Base-by-base conservation (phyloP, 2,113 vertebrate species). In the Macrotus californicus region DNA sequence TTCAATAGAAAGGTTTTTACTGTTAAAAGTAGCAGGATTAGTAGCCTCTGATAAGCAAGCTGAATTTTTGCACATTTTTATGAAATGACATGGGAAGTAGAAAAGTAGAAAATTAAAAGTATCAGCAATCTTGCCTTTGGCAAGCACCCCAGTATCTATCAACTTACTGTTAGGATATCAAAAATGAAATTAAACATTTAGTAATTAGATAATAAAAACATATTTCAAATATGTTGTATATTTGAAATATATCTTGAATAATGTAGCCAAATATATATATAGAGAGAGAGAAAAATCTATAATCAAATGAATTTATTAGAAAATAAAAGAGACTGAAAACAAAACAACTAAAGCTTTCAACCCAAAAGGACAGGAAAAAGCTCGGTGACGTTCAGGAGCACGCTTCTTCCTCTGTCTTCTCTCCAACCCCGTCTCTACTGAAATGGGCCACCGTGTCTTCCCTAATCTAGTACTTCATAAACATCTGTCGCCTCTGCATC, bases 291-390 rank as follows among this genome's bases (percentile, higher is more conserved):
- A 84, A 82, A 82, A 84, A n/a, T 22, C 14, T 72, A 59, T 2
- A 95, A 36, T 0, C 13, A 54, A 96, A 56, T 56, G 1, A 72
- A 92, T 64, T 69, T 82, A 79, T 46, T 82, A n/a, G 39, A 76
- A 97, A 94, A 87, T 69, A 73, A 94, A 87, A 96, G 26, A 94
- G n/a, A 86, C 26, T 64, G 3, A 75, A 95, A 90, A 84, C 16
- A 84, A 91, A 89, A 56, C 48, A 88, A 93, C 39, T 91, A 89
- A 93, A 86, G 31, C 3, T 80, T 95, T 92, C 13, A 85, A 86
- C 11, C 5, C 41, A 50, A 90, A 11, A 90, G 64, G 21, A 66
- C 43, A 81, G 34, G 56, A 87, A 59, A 80, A 54, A 77, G 3
- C 9, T 79, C 13, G 41, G 6, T 48, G 52, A 89, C 39, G 70